These are phyloP conservation scores for Folsomia manolachei DNA, from an alignment of 2,888 invertebrate genomes.

Conservation along the genomic window DNA sequence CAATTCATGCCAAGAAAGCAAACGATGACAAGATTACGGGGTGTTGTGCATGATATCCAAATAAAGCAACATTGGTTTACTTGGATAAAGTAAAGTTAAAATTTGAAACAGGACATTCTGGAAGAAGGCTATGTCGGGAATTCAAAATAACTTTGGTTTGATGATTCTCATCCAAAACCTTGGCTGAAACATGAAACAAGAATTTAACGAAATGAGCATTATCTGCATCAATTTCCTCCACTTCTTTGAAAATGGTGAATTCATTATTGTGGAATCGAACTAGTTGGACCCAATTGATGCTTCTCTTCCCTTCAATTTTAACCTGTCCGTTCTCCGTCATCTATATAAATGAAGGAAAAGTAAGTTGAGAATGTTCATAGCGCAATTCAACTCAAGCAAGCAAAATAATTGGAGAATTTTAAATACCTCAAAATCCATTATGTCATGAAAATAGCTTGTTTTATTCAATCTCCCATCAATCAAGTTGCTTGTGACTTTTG, in stretches of 20 bases:
- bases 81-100: conserved; percentile 26
- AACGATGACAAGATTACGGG: too few relatives aligned
- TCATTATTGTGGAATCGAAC: conserved; percentile 12
- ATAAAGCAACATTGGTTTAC: too few relatives aligned
- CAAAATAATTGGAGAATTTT: background rate
- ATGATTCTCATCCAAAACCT: conserved; percentile 14
- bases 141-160: conserved; percentile 18
- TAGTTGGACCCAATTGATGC: background rate
- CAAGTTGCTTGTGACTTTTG: background rate
- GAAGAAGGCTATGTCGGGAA: background rate
- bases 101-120: background rate
- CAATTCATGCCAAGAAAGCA: too few relatives aligned
- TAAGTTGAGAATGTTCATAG: background rate
- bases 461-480: conserved; percentile 1
- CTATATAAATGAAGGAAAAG: background rate
- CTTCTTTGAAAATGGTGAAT: conserved; percentile 4
- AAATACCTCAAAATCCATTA: conserved; percentile 17
- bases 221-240: background rate
- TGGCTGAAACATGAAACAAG: conserved; percentile 12
- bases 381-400: background rate
- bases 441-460: background rate
- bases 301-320: background rate
- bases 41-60: too few relatives aligned
- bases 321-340: background rate
- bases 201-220: background rate